phyloP scores from a whole-genome alignment of 2,888 invertebrate genomes.

The Nipponacmea schrenckii region DNA sequence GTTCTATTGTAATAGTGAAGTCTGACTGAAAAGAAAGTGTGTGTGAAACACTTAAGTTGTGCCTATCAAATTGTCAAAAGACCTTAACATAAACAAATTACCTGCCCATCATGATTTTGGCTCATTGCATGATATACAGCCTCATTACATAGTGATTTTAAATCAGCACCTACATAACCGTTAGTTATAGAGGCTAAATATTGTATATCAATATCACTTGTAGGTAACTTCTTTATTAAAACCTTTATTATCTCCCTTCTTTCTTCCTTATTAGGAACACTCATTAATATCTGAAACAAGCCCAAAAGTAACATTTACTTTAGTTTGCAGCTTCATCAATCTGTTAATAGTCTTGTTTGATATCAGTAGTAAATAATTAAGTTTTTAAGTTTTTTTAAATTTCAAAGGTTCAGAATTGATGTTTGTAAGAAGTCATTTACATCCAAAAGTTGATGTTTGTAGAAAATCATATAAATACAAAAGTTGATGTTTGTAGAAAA shows the following conservation, averaged over 20 bases:
- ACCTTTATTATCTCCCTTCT: conserved; percentile 68
- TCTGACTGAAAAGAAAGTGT: not conserved
- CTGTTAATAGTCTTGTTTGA: no score
- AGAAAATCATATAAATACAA: no score
- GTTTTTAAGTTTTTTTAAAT: no score
- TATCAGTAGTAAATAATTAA: no score
- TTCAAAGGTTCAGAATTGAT: no score
- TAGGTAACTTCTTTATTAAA: conserved; percentile 43
- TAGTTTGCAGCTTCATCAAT: no score
- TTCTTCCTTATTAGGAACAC: conserved; percentile 69
- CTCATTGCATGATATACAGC: conserved; percentile 44
- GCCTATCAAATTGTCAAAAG: not conserved
- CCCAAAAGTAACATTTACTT: not conserved
- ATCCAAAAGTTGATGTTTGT: no score
- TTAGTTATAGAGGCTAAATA: conserved; percentile 71
- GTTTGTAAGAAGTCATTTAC: no score
- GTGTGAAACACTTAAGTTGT: not conserved
- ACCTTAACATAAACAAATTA: not conserved
- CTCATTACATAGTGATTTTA: conserved; percentile 69
- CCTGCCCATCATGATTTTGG: not conserved
- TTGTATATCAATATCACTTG: conserved; percentile 42
- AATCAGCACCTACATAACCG: conserved; percentile 74
- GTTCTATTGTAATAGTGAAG: not conserved
- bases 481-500: no score
- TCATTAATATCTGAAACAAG: conserved; percentile 68